Evolutionary conservation across 2,113 vertebrate species (phyloP), one percentile per base, ranked within the genome.

Genomic region (Cololabis saira): DNA sequence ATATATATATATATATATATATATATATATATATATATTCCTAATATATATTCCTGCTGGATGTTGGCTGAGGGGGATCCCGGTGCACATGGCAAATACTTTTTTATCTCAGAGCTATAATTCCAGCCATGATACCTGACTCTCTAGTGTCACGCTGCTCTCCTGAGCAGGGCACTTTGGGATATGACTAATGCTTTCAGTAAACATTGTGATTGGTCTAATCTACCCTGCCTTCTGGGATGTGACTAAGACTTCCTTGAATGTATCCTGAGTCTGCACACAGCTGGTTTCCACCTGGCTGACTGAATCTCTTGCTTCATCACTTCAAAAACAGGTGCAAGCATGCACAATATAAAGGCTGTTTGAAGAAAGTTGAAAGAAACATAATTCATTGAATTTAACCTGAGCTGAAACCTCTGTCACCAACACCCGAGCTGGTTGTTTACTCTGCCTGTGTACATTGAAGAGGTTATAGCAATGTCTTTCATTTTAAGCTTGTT

Each of bases 151-250:
- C 79, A 83, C 73, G 10, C 71, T 1, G 47, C 75, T 84, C 72
- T 87, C 65, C 50, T 4, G 59, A 86, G 69, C 72, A 61, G 57
- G 61, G 65, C 69, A 82, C 64, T 80, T 68, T 74, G 80, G 74
- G 74, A 88, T 77, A 74, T 84, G 80, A 86, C 78, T 82, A 82
- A 83, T 83, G 71, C 76, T 66, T 80, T 78, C 74, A 86, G 65
- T 71, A 54, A 67, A 70, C 21, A 12, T 70, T 84, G 51, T 22
- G 74, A 76, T 83, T 87, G 41, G 61, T 82, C 73, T 87, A 85
- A 88, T 88, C 80, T 74, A 49, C 33, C 22, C 64, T 56, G 76
- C 78, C 82, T 82, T 70, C 74, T 81, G 82, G 82, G 60, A 83
- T 60, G 53, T 59, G 74, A 78, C 56, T 65, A 74, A 79, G 78